Base-by-base conservation (phyloP, 64 coral and sea anemone genomes). In the Montipora cactus region DNA sequence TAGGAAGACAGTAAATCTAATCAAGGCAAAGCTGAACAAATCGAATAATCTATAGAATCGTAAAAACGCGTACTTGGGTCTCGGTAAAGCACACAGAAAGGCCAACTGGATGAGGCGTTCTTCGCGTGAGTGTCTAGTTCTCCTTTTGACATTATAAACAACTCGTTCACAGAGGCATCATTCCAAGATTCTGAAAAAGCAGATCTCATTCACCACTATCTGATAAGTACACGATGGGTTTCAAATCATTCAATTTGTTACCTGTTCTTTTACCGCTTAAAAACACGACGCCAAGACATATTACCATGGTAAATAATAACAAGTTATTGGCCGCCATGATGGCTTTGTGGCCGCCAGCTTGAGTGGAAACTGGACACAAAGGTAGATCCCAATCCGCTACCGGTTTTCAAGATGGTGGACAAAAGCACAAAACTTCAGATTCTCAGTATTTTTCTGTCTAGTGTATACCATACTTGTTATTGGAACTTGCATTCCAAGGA, bases 1-100 rank as follows among this genome's bases (percentile, higher is more conserved):
- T 37, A 37, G 37, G 37, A 37, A 37, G 37, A 37, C 37, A 37
- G 37, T 37, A 37, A 37, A 37, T 37, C 37, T 37, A 37, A 37
- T 37, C 37, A 37, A 37, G 37, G 37, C 37, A 37, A 37, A 37
- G 37, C 37, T 37, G 37, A 37, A 37, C 37, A 37, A 37, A 37
- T 37, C 37, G 0, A 37, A 2, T 44, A 75, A 75, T 37, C 14
- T 8, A 37, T 44, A 81, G 51, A 7, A 22, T 59, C 53, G 59
- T 8, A 21, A 59, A 59, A 59, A 13, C 18, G 51, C 82, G 68
- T 25, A 86, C 82, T 48, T 71, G 72, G 74, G 75, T 83, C 59
- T 92, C 82, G 85, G 48, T 78, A 92, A 64, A 85, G 23, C 3
- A 92, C 72, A 68, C 90, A 92, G 16, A 92, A n/a, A 15, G 90